Conservation (phyloP, 2,888 invertebrate genomes). For the Pollenia angustigena region DNA sequence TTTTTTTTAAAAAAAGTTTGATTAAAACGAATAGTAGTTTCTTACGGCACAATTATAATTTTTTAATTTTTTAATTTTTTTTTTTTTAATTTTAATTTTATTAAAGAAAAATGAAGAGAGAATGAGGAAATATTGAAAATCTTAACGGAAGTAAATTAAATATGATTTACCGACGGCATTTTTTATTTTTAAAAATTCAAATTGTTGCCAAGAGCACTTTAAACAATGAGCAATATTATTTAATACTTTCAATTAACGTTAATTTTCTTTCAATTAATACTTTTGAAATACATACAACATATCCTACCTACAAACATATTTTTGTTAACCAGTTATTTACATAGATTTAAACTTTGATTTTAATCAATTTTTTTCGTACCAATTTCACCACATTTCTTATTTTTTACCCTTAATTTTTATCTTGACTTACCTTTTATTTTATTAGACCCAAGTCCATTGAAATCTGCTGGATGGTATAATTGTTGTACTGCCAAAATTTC, state of each 20-base stretch:
- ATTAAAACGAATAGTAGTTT: slow-evolving; percentile 2
- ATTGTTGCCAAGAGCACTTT: background rate
- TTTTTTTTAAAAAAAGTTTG: slow-evolving; percentile 37
- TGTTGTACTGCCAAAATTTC: slow-evolving; percentile 74
- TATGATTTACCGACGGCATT: slow-evolving; percentile 22
- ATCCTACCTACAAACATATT: too few species aligned
- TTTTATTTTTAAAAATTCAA: too few species aligned
- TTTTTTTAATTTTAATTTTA: slow-evolving; percentile 27
- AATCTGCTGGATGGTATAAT: slow-evolving; percentile 73
- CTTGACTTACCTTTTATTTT: slow-evolving; percentile 69
- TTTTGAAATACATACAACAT: too few species aligned
- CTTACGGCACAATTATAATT: background rate
- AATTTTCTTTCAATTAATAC: too few species aligned
- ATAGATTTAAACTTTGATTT: background rate
- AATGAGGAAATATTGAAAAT: slow-evolving; percentile 20
- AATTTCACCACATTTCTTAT: background rate
- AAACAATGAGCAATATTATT: too few species aligned
- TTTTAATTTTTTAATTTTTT: slow-evolving; percentile 22
- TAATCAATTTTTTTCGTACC: background rate
- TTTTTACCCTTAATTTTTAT: background rate
- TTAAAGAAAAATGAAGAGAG: background rate
- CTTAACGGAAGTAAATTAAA: slow-evolving; percentile 42
- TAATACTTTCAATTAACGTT: too few species aligned
- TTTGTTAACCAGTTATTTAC: background rate
- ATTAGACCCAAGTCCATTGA: slow-evolving; percentile 66